Percentiles rank a stretch among this genome's conserved stretches.
phyloP scores from a whole-genome alignment of 2,113 vertebrate species.

The Dinomys branickii region DNA sequence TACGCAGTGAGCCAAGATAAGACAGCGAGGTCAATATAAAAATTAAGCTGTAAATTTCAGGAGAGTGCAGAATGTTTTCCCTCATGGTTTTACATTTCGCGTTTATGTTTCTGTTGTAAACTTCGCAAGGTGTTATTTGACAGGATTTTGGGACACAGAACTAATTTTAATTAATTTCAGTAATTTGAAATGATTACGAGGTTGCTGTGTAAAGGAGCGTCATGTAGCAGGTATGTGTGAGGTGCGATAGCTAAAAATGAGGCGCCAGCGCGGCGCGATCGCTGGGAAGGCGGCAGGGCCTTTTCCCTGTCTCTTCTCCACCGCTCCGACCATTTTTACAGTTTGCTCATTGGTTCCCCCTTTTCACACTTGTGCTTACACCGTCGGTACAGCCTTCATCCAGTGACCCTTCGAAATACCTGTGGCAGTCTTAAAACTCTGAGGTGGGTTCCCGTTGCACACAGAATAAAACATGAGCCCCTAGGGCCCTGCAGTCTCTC shows the following conservation, averaged over 20 bases:
- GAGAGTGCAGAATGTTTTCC: not conserved
- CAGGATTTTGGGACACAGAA: not conserved
- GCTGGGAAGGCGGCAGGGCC: not conserved
- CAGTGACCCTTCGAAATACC: not conserved
- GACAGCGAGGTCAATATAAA: not conserved
- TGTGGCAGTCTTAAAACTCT: not conserved
- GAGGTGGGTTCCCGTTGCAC: not conserved
- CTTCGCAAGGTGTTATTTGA: not conserved
- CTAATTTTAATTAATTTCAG: not conserved
- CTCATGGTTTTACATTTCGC: slow-evolving; percentile 14
- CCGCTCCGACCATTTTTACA: not conserved
- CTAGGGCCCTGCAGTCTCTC: not conserved
- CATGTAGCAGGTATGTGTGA: not conserved
- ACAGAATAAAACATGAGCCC: not conserved
- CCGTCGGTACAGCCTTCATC: not conserved
- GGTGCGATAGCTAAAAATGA: not conserved
- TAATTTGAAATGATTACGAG: slow-evolving; percentile 3
- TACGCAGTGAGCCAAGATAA: not conserved
- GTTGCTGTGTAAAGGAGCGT: not conserved
- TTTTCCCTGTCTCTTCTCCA: not conserved
- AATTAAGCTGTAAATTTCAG: slow-evolving; percentile 7
- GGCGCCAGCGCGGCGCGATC: no score
- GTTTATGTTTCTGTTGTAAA: slow-evolving; percentile 18
- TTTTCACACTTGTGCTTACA: not conserved
- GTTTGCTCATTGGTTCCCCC: not conserved